A percentile compares a stretch with the other conserved stretches of the same genome.
Conservation (phyloP, 2,797 vertebrate species). For the Ceyx erithaca region DNA sequence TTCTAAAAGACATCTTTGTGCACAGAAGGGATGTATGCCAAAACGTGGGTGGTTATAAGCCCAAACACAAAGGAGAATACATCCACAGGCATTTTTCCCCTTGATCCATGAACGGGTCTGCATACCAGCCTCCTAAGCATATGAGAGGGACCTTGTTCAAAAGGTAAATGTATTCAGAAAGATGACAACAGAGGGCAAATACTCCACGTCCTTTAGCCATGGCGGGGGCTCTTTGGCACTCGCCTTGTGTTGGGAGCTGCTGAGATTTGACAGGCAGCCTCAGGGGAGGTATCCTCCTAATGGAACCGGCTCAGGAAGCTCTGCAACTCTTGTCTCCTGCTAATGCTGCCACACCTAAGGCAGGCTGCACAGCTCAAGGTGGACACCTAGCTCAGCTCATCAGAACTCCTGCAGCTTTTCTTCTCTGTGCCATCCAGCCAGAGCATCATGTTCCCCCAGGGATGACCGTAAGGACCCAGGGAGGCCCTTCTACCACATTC, state of each 20-base stretch:
- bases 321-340: fast-evolving
- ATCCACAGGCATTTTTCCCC: constrained; percentile 68
- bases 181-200: constrained; percentile 50
- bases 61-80: constrained; percentile 67
- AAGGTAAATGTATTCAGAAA: constrained; percentile 66
- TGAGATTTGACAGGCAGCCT: neutral
- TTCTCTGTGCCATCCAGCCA: neutral
- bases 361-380: constrained; percentile 33
- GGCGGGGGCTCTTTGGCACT: neutral
- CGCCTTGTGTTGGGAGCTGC: neutral
- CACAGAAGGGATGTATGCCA: constrained; percentile 66
- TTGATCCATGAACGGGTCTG: constrained; percentile 67
- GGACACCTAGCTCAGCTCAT: constrained; percentile 46
- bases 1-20: constrained; percentile 74
- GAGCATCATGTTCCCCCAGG: neutral
- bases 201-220: neutral
- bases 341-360: neutral
- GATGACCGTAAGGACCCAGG: fast-evolving
- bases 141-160: constrained; percentile 66
- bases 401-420: constrained; percentile 18
- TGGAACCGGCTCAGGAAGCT: neutral
- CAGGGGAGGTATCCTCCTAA: neutral
- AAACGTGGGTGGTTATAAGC: constrained; percentile 69
- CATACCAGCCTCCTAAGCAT: constrained; percentile 56
- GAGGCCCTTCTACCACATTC: neutral